phyloP scores from a whole-genome alignment of 2,113 vertebrate species.

The Calypte anna region DNA sequence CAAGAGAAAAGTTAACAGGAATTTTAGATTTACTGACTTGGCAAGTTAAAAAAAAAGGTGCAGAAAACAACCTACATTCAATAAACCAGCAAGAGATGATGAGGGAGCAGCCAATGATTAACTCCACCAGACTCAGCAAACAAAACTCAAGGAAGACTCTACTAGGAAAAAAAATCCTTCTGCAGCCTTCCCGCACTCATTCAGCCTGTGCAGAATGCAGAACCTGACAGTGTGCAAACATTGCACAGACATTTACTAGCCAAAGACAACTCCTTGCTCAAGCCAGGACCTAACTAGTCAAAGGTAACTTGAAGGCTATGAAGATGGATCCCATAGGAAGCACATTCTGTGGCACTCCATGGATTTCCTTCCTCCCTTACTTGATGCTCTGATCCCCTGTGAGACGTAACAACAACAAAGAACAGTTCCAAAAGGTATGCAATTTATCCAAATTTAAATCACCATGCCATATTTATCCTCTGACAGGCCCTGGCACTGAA shows the following conservation, averaged over 20 bases:
- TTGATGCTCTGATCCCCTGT: neutral
- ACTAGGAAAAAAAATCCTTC: neutral
- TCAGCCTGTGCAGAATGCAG: neutral
- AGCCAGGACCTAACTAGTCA: neutral
- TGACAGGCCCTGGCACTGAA: neutral
- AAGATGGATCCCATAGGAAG: neutral
- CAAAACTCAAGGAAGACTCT: neutral
- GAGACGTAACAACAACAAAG: neutral
- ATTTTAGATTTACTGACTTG: neutral
- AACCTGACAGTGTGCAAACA: neutral
- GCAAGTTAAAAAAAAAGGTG: neutral
- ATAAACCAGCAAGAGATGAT: neutral
- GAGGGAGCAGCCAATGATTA: neutral
- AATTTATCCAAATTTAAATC: neutral
- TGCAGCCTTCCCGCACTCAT: fast-evolving
- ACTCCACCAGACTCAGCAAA: neutral
- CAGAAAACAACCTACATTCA: neutral
- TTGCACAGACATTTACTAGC: no score
- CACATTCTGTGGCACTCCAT: fast-evolving
- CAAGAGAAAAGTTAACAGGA: neutral
- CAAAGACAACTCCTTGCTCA: neutral
- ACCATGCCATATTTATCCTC: neutral
- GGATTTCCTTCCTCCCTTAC: neutral
- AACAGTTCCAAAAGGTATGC: neutral
- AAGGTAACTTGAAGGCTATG: neutral